phyloP scores from a whole-genome alignment of 2,888 invertebrate species.

The Drosophila mettleri region DNA sequence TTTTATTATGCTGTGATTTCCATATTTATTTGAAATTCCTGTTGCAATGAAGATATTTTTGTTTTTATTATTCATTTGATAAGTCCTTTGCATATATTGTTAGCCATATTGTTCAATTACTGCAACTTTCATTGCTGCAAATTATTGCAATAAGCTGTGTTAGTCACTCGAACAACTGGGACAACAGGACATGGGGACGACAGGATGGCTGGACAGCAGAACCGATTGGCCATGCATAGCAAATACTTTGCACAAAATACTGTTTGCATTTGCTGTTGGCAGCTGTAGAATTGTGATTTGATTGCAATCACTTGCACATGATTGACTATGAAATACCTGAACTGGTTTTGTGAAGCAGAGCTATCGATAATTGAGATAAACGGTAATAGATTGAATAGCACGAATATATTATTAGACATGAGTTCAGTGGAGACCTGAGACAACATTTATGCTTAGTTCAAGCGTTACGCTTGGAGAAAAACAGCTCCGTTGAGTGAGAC shows the following conservation, averaged over 20 bases:
- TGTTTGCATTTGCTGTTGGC: conserved; percentile 34
- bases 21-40: conserved; percentile 12
- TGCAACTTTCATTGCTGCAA: conserved; percentile 45
- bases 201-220: neutral
- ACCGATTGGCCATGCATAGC: conserved; percentile 36
- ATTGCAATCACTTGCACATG: neutral
- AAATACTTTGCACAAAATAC: conserved; percentile 38
- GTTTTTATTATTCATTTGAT: conserved; percentile 7
- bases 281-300: conserved; percentile 23
- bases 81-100: conserved; percentile 46
- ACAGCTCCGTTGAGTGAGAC: neutral
- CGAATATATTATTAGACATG: too few species aligned
- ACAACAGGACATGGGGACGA: conserved; percentile 5
- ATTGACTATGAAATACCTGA: conserved; percentile 31
- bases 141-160: conserved; percentile 48
- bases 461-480: neutral
- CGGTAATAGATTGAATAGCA: neutral
- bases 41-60: conserved; percentile 14
- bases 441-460: neutral
- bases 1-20: conserved; percentile 4
- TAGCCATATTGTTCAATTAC: conserved; percentile 42
- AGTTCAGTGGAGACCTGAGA: neutral
- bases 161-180: conserved; percentile 23
- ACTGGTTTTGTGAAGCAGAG: conserved; percentile 7
- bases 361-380: neutral